Evolutionary conservation across 2,888 invertebrate genomes (phyloP).

Genomic region (Spisula subtruncata): DNA sequence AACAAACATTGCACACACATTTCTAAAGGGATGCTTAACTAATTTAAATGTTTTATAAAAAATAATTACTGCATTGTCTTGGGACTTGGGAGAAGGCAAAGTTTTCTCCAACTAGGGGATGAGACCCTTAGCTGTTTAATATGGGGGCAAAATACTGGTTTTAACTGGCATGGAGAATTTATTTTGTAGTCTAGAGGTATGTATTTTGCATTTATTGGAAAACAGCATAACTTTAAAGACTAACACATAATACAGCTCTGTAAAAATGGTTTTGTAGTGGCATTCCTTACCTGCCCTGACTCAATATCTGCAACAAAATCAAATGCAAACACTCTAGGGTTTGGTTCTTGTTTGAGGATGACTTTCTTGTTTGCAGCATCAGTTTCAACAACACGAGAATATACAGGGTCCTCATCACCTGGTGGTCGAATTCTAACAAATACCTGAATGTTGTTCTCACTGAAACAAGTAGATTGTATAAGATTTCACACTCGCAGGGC

Average conservation of each 20-base stretch:
- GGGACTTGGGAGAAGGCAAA: too few relatives aligned
- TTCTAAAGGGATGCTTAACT: not conserved
- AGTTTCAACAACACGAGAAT: slow-evolving; percentile 76
- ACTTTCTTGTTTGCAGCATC: slow-evolving; percentile 75
- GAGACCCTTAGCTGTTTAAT: too few relatives aligned
- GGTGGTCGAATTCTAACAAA: slow-evolving; percentile 85
- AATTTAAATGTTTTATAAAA: not conserved
- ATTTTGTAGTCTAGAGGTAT: too few relatives aligned
- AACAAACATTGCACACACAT: not conserved
- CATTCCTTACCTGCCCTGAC: slow-evolving; percentile 82
- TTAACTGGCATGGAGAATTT: too few relatives aligned
- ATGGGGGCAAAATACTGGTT: too few relatives aligned
- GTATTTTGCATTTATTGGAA: too few relatives aligned
- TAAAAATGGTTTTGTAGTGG: too few relatives aligned
- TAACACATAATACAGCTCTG: too few relatives aligned
- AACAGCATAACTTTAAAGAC: too few relatives aligned
- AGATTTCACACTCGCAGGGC: too few relatives aligned
- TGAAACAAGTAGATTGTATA: slow-evolving; percentile 44
- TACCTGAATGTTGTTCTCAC: slow-evolving; percentile 82
- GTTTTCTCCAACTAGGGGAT: too few relatives aligned
- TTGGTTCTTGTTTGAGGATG: slow-evolving; percentile 81
- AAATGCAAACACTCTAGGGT: slow-evolving; percentile 83
- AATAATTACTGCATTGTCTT: too few relatives aligned
- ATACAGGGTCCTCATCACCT: slow-evolving; percentile 73
- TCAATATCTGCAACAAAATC: slow-evolving; percentile 84